phyloP scores from a whole-genome alignment of 2,113 vertebrate genomes.

The Phaethon lepturus region DNA sequence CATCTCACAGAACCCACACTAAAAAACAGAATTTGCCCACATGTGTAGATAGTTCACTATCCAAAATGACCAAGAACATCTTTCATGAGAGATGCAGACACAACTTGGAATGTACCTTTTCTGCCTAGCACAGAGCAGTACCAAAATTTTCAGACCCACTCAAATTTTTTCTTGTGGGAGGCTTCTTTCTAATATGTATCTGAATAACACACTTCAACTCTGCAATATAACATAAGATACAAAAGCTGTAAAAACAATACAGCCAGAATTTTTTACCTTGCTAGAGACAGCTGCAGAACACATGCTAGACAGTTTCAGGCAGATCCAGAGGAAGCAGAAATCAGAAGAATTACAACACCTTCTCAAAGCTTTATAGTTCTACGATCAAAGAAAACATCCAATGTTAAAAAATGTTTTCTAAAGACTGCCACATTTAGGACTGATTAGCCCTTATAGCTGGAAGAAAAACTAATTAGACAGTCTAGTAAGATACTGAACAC shows the following conservation, averaged over 20 bases:
- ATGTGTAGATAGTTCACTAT: rapidly evolving
- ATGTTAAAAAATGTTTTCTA: not conserved
- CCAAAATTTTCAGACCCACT: rapidly evolving
- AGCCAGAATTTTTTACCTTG: not conserved
- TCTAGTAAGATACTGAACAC: rapidly evolving
- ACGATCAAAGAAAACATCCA: not conserved
- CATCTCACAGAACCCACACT: not conserved
- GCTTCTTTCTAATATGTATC: not conserved
- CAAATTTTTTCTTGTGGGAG: not conserved
- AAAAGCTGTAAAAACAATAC: not conserved
- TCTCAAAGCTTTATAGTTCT: not conserved
- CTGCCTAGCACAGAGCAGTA: not conserved
- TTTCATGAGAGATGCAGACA: rapidly evolving
- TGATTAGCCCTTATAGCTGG: rapidly evolving
- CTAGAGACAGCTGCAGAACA: not conserved
- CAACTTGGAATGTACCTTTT: not conserved
- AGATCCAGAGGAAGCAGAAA: not conserved
- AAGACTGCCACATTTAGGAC: not conserved
- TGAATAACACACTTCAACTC: not conserved
- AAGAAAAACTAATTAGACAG: not conserved
- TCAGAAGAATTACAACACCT: not conserved
- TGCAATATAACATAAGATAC: rapidly evolving
- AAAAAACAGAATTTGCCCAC: not conserved
- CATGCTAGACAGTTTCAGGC: not conserved
- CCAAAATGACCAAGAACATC: not conserved